Base-by-base conservation (phyloP, 2,888 invertebrate genomes). In the Parnassius orleans region DNA sequence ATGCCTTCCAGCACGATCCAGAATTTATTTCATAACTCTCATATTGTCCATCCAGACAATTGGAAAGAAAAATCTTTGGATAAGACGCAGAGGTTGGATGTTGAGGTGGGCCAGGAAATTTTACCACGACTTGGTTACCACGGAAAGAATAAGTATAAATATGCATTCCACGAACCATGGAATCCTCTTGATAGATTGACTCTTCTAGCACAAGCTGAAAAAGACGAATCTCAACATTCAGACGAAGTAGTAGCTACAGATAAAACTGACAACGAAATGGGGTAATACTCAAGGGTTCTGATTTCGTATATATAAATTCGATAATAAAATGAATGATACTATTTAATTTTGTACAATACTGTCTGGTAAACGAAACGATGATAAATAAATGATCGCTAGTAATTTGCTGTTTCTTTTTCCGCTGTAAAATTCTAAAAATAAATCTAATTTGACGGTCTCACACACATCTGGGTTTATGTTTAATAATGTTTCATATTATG, bases 131-230 rank as follows among this genome's bases (percentile, higher is more conserved):
- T 90, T 10, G 86, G 90, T 0, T 90, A 90, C 66, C 90, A 90
- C 57, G 90, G 90, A 0, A 80, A 68, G 48, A 79, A 63, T 54
- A 90, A 87, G 67, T 88, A 83, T 65, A 90, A 86, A 65, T 89
- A 81, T 64, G 90, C 90, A 0, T 90, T 90, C 68, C 90, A 90
- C 54, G 90, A 90, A 67, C 90, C 90, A 0, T 90, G 90, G 90
- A 84, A 77, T 51, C 90, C 90, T 0, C 65, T 89, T 42, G 89
- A 90, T 69, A 78, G 90, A 50, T 60, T 86, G 50, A 61, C 79
- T 0, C 68, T 90, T 47, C 69, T 90, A 24, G 79, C 83, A n/a
- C 72, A 83, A 60, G 90, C 89, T 0, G 90, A 87, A 65, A 80
- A 78, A 42, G 78, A 83, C 9, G 66, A 71, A 2, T n/a, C 47